Evolutionary conservation across 2,797 vertebrate genomes (phyloP), one percentile per base, ranked within the genome.

Genomic region (Peromyscus eremicus): DNA sequence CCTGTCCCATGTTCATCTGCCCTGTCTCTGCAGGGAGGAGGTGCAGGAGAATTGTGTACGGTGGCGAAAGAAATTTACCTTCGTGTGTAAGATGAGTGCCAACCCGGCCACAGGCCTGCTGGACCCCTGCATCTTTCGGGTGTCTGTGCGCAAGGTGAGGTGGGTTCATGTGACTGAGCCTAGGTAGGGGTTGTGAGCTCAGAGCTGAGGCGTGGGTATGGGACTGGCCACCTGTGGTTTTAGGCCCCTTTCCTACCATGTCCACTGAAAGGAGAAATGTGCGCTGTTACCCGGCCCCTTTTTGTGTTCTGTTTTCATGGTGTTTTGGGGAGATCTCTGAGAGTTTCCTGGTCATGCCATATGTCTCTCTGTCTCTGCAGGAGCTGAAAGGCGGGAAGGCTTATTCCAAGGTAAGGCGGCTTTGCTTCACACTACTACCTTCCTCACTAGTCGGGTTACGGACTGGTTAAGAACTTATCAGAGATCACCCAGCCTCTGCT

Each of bases 311-410:
- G 62, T 71, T 71, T 8, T 8, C 32, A 52, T 73, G 57, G 85
- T 66, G 14, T 70, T 88, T 49, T 95, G 93, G 94, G 93, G 94
- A 97, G 37, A 73, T 0, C 34, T 57, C 0, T 19, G 46, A 77
- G 57, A 80, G 85, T 93, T 98, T 86, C 94, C 77, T 79, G 93
- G 92, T 21, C 52, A 27, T 94, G 91, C 95, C 88, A 93, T 66
- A 66, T 97, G 64, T 98, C 97, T 98, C 97, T 97, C 97, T 99
- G 98, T 99, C 98, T 57, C 98, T 98, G 97, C 98, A 99, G 99
- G 99, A 99, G 98, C 99, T 99, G 97, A 99, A 99, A 99, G 99
- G 99, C 97, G 99, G 99, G 98, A 99, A 99, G 98, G 98, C 99
- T 0, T 99, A 99, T 97, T 99, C 99, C 92, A 99, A 99, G 99